These are phyloP conservation scores for Crocodylus rhombifer DNA, from an alignment of 2,797 vertebrate genomes.

Conservation along the genomic window DNA sequence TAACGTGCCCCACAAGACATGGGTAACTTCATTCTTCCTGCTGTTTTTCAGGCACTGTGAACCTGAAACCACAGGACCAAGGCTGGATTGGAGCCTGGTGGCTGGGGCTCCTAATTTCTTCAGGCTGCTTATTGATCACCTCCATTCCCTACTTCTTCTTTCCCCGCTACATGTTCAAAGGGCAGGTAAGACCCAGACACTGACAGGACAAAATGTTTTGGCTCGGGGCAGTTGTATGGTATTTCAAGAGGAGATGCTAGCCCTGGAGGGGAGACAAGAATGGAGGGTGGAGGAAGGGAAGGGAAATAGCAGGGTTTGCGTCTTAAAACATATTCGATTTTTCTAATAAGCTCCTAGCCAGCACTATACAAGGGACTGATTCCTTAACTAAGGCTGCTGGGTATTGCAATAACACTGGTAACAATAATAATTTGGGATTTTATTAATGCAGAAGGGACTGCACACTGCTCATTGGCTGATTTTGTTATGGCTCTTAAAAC, in stretches of 20 bases:
- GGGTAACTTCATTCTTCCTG: neutral
- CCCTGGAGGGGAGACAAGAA: neutral
- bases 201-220: accelerated
- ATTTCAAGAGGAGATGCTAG: neutral
- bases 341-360: neutral
- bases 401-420: neutral
- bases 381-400: neutral
- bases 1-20: too few species aligned
- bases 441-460: neutral
- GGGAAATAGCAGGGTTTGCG: neutral
- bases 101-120: constrained; percentile 92
- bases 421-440: neutral
- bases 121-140: constrained; percentile 86
- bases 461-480: neutral
- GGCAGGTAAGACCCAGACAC: constrained; percentile 74
- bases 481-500: neutral
- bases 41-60: constrained; percentile 74
- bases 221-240: accelerated
- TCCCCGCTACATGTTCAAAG: constrained; percentile 84
- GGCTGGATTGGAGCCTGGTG: constrained; percentile 99
- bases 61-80: constrained; percentile 87
- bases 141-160: constrained; percentile 98
- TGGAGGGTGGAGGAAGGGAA: neutral
- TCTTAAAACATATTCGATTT: neutral
- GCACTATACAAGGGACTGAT: accelerated